phyloP scores from a whole-genome alignment of 2,888 invertebrate species.

The Caprella mutica region DNA sequence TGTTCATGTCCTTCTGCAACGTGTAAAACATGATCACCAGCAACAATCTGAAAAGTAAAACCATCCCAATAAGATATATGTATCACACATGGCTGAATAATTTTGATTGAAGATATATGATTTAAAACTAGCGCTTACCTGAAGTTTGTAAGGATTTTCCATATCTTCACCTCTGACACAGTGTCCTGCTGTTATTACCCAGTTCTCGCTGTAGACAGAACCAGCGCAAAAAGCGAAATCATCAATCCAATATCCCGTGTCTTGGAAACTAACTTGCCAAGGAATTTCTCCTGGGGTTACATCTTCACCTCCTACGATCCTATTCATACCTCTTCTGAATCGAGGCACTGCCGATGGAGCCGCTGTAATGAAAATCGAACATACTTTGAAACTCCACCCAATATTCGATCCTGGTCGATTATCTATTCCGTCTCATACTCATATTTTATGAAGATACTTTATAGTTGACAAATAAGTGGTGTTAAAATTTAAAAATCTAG shows the following conservation, averaged over 20 bases:
- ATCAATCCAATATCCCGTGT: conserved; percentile 8
- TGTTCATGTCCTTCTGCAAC: conserved; percentile 37
- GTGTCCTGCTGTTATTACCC: conserved; percentile 12
- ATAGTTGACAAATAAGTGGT: too few relatives aligned
- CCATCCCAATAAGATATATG: too few relatives aligned
- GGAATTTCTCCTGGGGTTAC: conserved; percentile 22
- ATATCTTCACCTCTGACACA: conserved; percentile 12
- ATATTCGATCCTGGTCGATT: too few relatives aligned
- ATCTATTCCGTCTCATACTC: too few relatives aligned
- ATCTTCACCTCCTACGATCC: conserved; percentile 18
- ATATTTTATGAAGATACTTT: too few relatives aligned
- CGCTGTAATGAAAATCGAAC: conserved; percentile 11
- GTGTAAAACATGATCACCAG: conserved; percentile 39
- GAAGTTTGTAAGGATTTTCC: conserved; percentile 1
- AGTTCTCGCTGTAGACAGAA: conserved; percentile 8
- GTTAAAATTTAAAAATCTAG: too few relatives aligned
- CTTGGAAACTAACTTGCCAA: conserved; percentile 18
- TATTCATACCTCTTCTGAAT: conserved; percentile 13
- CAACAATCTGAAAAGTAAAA: conserved; percentile 38
- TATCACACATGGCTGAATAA: too few relatives aligned
- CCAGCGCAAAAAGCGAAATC: conserved; percentile 25
- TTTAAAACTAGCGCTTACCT: too few relatives aligned
- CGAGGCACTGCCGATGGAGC: conserved; percentile 12
- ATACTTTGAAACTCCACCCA: too few relatives aligned
- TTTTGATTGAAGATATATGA: too few relatives aligned